Evolutionary conservation across 2,113 vertebrate genomes (phyloP).

Genomic region (Tachysurus fulvidraco): DNA sequence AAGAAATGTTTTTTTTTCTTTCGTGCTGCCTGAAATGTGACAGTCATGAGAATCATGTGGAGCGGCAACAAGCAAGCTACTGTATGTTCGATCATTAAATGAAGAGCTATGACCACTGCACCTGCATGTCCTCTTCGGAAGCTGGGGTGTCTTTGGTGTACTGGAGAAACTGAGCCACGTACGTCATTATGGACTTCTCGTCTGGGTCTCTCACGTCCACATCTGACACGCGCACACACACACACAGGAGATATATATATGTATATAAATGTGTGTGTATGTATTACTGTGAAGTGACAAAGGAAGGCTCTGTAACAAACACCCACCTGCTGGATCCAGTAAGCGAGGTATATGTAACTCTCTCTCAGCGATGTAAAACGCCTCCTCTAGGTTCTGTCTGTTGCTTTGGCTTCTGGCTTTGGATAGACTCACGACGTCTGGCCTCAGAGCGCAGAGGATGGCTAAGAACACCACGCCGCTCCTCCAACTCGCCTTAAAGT

Average conservation of each 20-base stretch:
- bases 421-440: slow-evolving; percentile 83
- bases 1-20: not conserved
- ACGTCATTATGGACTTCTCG: slow-evolving; percentile 98
- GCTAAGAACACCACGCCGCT: slow-evolving; percentile 89
- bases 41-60: not conserved
- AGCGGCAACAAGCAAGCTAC: not conserved
- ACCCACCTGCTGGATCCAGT: slow-evolving; percentile 87
- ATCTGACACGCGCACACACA: slow-evolving; percentile 76
- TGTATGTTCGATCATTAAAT: not conserved
- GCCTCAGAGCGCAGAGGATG: slow-evolving; percentile 81
- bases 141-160: slow-evolving; percentile 79
- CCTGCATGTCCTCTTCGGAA: slow-evolving; percentile 74
- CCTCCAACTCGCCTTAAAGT: slow-evolving; percentile 93
- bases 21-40: not conserved
- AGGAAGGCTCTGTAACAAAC: not conserved
- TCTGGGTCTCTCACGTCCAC: slow-evolving; percentile 88
- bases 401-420: slow-evolving; percentile 79
- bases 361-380: slow-evolving; percentile 83
- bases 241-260: not conserved
- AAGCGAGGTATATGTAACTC: slow-evolving; percentile 86
- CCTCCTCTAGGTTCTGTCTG: slow-evolving; percentile 89
- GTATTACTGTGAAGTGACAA: not conserved
- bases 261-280: too few species aligned
- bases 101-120: slow-evolving; percentile 48
- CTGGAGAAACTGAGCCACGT: slow-evolving; percentile 93